A percentile compares a stretch with the other conserved stretches of the same genome.
These are phyloP conservation scores for Eleginops maclovinus DNA, from an alignment of 2,113 vertebrate genomes.

Conservation along the genomic window DNA sequence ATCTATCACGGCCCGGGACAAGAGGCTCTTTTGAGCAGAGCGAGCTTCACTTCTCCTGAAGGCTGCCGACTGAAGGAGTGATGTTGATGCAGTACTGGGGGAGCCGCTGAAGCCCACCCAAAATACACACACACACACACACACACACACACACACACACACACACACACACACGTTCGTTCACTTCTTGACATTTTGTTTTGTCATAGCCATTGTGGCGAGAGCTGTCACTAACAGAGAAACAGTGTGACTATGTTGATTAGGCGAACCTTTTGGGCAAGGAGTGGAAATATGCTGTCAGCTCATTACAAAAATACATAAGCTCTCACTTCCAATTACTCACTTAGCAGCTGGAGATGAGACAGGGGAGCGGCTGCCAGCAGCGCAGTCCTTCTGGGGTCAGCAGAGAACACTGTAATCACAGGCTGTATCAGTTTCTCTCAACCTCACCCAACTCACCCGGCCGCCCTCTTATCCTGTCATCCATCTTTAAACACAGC, in stretches of 20 bases:
- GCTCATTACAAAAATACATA: constrained; percentile 90
- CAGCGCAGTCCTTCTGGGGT: constrained; percentile 79
- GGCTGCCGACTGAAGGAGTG: constrained; percentile 47
- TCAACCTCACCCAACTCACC: constrained; percentile 10
- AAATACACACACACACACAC: constrained; percentile 40
- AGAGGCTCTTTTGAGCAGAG: constrained; percentile 49
- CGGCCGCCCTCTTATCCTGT: constrained; percentile 37
- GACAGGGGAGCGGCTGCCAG: constrained; percentile 82
- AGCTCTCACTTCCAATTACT: constrained; percentile 91
- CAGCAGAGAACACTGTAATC: constrained; percentile 82
- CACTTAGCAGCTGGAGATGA: constrained; percentile 83
- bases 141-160: constrained; percentile 22
- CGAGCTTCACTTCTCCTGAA: constrained; percentile 36
- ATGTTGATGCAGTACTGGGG: constrained; percentile 50
- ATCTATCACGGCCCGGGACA: constrained; percentile 43
- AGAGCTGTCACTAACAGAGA: constrained; percentile 88
- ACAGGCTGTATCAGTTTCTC: constrained; percentile 61
- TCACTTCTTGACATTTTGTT: constrained; percentile 76
- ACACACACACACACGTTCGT: constrained; percentile 37
- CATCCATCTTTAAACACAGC: constrained; percentile 56
- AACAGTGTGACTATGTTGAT: constrained; percentile 86
- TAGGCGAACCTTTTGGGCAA: constrained; percentile 74
- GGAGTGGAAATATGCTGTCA: constrained; percentile 86
- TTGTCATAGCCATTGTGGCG: constrained; percentile 79
- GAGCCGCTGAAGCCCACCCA: constrained; percentile 63